These are phyloP conservation scores for Tipula lateralis DNA, from an alignment of 2,888 invertebrate genomes.

Conservation along the genomic window DNA sequence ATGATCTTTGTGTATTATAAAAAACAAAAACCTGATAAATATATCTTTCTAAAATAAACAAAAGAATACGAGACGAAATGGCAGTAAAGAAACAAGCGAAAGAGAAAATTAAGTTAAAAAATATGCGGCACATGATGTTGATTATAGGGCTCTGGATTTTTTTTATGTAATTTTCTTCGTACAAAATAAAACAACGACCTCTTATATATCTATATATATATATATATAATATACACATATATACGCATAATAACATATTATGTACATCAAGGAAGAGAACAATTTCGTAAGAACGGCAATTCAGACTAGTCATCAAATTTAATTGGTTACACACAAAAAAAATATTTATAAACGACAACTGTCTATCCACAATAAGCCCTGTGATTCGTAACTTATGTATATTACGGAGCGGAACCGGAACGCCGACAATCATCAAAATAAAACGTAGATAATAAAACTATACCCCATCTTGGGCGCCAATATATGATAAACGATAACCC, in stretches of 20 bases:
- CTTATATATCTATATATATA: neutral
- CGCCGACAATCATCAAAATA: no score
- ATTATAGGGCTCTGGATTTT: neutral
- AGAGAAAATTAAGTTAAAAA: neutral
- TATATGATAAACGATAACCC: neutral
- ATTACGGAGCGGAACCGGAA: no score
- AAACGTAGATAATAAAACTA: no score
- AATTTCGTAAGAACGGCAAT: neutral
- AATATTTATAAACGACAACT: no score
- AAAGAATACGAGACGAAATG: neutral
- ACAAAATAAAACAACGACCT: neutral
- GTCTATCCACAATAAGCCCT: no score
- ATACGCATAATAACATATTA: neutral
- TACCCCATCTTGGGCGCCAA: neutral
- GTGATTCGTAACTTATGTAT: no score
- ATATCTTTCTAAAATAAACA: neutral
- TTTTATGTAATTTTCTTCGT: neutral
- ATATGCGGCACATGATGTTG: conserved; percentile 11
- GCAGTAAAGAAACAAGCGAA: neutral
- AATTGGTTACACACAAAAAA: neutral
- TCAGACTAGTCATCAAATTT: neutral
- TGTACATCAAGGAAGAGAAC: neutral
- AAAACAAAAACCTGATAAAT: neutral
- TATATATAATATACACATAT: no score
- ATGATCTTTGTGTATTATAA: neutral